These are phyloP conservation scores for Anodontia alba DNA, from an alignment of 2,888 invertebrate species.

Conservation along the genomic window DNA sequence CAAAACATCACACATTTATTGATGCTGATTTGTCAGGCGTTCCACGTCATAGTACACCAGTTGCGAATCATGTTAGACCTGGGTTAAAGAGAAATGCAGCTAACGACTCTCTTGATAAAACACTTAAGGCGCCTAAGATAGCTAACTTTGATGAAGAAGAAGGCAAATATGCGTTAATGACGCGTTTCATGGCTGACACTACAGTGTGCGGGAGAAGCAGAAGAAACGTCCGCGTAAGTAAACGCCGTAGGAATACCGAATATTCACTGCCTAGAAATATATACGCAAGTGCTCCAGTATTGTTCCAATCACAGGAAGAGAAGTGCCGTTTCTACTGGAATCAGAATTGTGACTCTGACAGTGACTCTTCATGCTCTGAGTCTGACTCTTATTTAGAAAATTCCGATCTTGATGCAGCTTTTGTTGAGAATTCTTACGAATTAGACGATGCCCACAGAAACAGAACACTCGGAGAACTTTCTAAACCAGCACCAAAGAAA, in stretches of 20 bases:
- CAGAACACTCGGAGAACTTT: too few relatives aligned
- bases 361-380: conserved; percentile 27
- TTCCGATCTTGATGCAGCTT: conserved; percentile 33
- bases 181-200: conserved; percentile 47
- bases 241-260: neutral
- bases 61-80: conserved; percentile 18
- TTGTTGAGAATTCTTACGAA: conserved; percentile 21
- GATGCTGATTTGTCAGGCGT: neutral
- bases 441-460: neutral
- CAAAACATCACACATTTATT: neutral
- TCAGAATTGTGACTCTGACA: conserved; percentile 41
- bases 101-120: conserved; percentile 24
- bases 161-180: conserved; percentile 45
- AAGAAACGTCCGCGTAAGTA: neutral
- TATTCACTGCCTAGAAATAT: neutral
- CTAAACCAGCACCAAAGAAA: neutral
- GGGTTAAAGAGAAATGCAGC: neutral
- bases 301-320: conserved; percentile 34
- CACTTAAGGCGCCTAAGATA: conserved; percentile 10
- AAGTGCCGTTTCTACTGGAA: conserved; percentile 46
- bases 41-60: conserved; percentile 54
- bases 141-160: conserved; percentile 27
- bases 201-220: neutral
- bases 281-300: neutral
- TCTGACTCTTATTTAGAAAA: conserved; percentile 27